phyloP scores from a whole-genome alignment of 2,797 vertebrate species.

The Falco biarmicus region DNA sequence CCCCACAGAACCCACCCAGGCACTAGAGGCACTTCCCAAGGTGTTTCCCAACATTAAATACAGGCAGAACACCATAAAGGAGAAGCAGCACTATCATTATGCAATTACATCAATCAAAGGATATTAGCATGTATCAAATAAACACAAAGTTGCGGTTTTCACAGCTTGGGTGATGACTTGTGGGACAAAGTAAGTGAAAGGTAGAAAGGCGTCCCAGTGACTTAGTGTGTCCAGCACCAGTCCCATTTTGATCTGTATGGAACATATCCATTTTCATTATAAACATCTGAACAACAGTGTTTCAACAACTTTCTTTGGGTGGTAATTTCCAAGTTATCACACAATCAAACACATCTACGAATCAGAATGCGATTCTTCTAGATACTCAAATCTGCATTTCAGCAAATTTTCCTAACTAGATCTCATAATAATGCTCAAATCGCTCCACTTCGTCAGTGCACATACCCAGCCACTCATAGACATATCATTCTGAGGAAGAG shows the following conservation, averaged over 20 bases:
- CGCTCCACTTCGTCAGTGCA: background rate
- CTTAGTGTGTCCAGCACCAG: background rate
- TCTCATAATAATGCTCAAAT: background rate
- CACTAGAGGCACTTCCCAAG: background rate
- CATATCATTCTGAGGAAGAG: accelerated
- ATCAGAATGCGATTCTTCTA: background rate
- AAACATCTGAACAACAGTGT: background rate
- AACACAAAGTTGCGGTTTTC: background rate
- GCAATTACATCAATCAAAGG: background rate
- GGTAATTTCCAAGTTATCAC: background rate
- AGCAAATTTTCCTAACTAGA: background rate
- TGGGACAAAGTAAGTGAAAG: background rate
- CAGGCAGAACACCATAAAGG: background rate
- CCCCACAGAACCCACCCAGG: accelerated
- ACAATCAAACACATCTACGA: background rate
- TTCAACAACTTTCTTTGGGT: background rate
- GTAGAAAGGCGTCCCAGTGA: background rate
- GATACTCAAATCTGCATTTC: background rate
- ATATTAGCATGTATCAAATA: background rate
- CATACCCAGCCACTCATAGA: background rate
- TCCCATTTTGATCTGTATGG: background rate
- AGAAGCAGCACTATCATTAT: background rate
- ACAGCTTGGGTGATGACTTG: background rate
- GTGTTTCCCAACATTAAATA: background rate
- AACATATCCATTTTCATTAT: background rate